These are phyloP conservation scores for Meloidogyne hapla DNA, from an alignment of 1,140 invertebrate species.

Conservation along the genomic window DNA sequence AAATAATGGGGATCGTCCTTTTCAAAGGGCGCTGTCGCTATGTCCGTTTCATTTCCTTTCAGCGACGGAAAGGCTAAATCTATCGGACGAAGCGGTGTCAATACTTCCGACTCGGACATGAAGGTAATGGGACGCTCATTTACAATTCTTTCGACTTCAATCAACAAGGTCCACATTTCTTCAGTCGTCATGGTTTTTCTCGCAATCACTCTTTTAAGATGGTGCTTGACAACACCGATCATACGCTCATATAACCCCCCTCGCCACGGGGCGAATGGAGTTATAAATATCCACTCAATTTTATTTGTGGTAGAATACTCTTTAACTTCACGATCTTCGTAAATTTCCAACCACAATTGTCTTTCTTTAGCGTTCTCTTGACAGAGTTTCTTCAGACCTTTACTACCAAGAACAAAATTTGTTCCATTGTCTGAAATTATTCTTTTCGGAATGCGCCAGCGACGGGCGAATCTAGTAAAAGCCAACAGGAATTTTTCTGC, in stretches of 20 bases:
- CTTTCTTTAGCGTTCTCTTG: no score
- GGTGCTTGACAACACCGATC: conserved; percentile 4
- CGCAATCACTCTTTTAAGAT: background rate
- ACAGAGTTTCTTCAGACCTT: no score
- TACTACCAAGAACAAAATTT: no score
- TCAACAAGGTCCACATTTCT: background rate
- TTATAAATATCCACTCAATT: background rate
- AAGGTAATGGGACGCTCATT: background rate
- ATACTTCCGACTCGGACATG: background rate
- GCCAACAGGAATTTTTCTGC: no score
- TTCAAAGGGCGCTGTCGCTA: background rate
- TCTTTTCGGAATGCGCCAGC: no score
- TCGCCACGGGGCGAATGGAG: background rate
- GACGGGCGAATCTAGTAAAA: no score
- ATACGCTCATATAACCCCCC: background rate
- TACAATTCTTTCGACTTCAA: background rate
- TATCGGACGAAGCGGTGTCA: background rate
- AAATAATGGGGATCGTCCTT: background rate
- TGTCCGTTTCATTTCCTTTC: background rate
- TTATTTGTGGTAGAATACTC: background rate
- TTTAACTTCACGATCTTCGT: background rate
- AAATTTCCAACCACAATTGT: no score
- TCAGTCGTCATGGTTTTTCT: background rate
- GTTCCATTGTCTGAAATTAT: no score
- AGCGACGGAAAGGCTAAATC: background rate